Conservation (phyloP, 2,888 invertebrate genomes). For the Dione vanillae region DNA sequence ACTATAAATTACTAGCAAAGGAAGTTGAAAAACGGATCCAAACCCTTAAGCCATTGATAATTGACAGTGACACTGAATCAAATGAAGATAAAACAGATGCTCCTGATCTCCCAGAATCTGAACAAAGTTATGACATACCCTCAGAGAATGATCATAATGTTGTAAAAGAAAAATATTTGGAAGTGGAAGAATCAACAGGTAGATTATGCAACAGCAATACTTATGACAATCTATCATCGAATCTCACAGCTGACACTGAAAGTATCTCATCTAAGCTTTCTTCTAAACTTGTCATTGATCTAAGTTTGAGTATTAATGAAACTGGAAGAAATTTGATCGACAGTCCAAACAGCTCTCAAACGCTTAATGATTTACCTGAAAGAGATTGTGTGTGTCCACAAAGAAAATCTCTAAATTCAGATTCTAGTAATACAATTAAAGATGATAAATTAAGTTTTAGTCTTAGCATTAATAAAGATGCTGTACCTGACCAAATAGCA, state of each 20-base stretch:
- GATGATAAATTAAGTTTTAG: conserved; percentile 52
- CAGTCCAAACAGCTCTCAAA: conserved; percentile 43
- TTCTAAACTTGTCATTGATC: conserved; percentile 64
- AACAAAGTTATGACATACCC: conserved; percentile 56
- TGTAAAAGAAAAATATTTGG: conserved; percentile 49
- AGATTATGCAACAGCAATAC: conserved; percentile 40
- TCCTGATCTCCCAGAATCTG: conserved; percentile 65
- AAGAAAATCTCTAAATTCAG: conserved; percentile 26
- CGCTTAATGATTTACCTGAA: conserved; percentile 65
- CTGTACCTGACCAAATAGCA: conserved; percentile 52
- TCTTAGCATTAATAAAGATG: conserved; percentile 54
- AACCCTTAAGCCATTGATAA: conserved; percentile 68
- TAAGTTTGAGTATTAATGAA: conserved; percentile 65
- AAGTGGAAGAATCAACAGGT: conserved; percentile 38
- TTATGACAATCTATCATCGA: conserved; percentile 50
- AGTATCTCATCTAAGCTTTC: conserved; percentile 50
- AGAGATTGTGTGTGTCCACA: conserved; percentile 62
- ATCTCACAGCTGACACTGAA: conserved; percentile 48
- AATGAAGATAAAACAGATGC: conserved; percentile 64
- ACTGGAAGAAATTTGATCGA: conserved; percentile 53
- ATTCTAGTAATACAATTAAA: conserved; percentile 50
- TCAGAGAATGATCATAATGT: conserved; percentile 48
- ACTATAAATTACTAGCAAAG: conserved; percentile 87
- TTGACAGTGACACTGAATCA: conserved; percentile 60
- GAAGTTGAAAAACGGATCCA: conserved; percentile 85